These are phyloP conservation scores for Phenacoccus solenopsis DNA, from an alignment of 1,140 invertebrate species.

Conservation along the genomic window DNA sequence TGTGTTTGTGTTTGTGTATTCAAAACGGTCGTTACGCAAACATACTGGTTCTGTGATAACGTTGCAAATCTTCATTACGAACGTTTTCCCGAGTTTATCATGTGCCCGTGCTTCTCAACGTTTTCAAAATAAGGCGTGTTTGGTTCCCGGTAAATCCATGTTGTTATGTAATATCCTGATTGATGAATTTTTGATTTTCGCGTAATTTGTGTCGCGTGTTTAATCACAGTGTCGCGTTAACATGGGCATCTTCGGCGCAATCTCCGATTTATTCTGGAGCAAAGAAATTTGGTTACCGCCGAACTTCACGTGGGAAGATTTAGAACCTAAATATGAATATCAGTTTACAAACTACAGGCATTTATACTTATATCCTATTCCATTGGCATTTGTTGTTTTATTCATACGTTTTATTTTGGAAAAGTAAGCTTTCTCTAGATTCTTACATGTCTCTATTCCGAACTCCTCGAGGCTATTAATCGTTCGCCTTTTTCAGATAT, in stretches of 20 bases:
- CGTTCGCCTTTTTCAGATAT: constrained; percentile 42
- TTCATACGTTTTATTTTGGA: constrained; percentile 61
- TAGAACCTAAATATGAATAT: constrained; percentile 60
- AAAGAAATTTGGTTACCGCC: constrained; percentile 76
- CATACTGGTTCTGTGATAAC: neutral
- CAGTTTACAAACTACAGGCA: constrained; percentile 70
- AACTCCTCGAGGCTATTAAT: neutral
- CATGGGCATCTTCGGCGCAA: constrained; percentile 23
- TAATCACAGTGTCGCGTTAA: neutral
- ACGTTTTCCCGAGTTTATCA: neutral
- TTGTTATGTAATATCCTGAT: neutral
- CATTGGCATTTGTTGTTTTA: constrained; percentile 62
- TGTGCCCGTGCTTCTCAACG: neutral
- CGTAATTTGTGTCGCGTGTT: neutral
- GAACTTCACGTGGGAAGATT: constrained; percentile 77
- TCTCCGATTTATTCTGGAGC: constrained; percentile 61
- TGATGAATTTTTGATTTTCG: neutral
- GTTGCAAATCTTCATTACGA: neutral
- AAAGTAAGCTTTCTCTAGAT: constrained; percentile 47
- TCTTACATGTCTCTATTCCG: constrained; percentile 2
- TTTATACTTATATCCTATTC: constrained; percentile 59
- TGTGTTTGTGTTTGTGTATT: neutral
- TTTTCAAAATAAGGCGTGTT: neutral
- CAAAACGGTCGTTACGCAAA: neutral
- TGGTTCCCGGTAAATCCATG: neutral